These are phyloP conservation scores for Sebastes alutus DNA, from an alignment of 2,797 vertebrate species.

Conservation along the genomic window DNA sequence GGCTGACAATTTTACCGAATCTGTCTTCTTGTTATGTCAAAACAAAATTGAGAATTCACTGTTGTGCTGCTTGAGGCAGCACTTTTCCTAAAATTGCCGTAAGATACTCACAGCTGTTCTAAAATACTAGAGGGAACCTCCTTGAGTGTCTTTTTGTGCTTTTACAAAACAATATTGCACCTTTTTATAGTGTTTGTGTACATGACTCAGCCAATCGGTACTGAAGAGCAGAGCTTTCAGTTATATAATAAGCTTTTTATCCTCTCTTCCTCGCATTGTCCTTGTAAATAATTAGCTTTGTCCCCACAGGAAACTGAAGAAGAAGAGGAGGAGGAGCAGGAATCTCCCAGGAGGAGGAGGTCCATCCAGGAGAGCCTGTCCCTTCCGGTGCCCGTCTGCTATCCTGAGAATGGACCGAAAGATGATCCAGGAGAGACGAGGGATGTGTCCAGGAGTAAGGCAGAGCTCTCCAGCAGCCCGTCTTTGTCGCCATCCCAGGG, in stretches of 20 bases:
- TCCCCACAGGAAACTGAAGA: conserved; percentile 80
- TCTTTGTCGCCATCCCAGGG: conserved; percentile 79
- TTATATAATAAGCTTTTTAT: conserved; percentile 31
- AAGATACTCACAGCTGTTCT: background rate
- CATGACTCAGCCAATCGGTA: background rate
- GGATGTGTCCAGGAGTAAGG: conserved; percentile 60
- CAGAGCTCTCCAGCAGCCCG: conserved; percentile 70
- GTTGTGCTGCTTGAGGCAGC: background rate
- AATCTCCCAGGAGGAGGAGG: conserved; percentile 67
- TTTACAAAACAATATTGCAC: background rate
- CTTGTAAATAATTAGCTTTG: conserved; percentile 43
- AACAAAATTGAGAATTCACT: background rate
- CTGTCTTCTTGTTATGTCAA: background rate
- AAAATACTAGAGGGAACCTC: background rate
- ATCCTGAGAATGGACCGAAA: conserved; percentile 69
- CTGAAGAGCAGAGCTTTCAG: background rate
- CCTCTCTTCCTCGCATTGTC: conserved; percentile 50
- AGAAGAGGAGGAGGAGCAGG: conserved; percentile 76
- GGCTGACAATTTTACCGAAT: background rate
- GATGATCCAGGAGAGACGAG: conserved; percentile 66
- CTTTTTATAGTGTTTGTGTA: background rate
- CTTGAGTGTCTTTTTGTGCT: background rate
- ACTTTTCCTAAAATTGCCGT: background rate
- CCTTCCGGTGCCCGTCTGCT: conserved; percentile 75
- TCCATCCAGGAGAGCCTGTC: conserved; percentile 84